Base-by-base conservation (phyloP, 2,888 invertebrate species). In the Griposia aprilina region DNA sequence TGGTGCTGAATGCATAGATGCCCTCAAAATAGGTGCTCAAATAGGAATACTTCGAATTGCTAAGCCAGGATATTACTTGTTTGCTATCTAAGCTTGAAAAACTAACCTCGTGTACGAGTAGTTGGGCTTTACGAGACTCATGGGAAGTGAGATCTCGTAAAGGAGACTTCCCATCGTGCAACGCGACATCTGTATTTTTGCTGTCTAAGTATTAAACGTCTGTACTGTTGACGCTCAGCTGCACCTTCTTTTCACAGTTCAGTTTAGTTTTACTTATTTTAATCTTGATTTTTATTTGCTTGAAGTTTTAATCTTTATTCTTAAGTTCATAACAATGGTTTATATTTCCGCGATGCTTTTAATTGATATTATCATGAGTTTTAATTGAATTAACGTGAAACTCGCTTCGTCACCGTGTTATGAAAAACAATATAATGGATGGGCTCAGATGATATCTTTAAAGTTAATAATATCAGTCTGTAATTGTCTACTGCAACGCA, bases 341-440 rank as follows among this genome's bases (percentile, higher is more conserved):
- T 52, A 72, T 75, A 70, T 71, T 75, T 75, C 76, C 78, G 74
- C 75, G 70, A 81, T 76, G 76, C 50, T 80, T 83, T 86, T 76
- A 74, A 67, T 77, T 83, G 80, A 80, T 85, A 65, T 48, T 15
- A 73, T 74, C 75, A n/a, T n/a, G n/a, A 62, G 30, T 41, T 76
- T 20, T 73, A 69, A 80, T 78, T 78, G 23, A 81, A 80, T 71
- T 70, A 62, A 60, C 20, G 23, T 55, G 55, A 52, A 76, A 74
- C 59, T 67, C 15, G 75, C 60, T 76, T 67, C 67, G 76, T 81
- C 78, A 78, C 50, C 26, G 48, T 71, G 63, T 75, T 75, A 74
- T 67, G 67, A 65, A 76, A 50, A 84, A 84, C 59, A 57, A 52
- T 78, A 50, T 84, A 80, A 84, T 84, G 57, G 74, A 71, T 63